These are phyloP conservation scores for Petrocephalus sullivani DNA, from an alignment of 2,797 vertebrate genomes.

Conservation along the genomic window DNA sequence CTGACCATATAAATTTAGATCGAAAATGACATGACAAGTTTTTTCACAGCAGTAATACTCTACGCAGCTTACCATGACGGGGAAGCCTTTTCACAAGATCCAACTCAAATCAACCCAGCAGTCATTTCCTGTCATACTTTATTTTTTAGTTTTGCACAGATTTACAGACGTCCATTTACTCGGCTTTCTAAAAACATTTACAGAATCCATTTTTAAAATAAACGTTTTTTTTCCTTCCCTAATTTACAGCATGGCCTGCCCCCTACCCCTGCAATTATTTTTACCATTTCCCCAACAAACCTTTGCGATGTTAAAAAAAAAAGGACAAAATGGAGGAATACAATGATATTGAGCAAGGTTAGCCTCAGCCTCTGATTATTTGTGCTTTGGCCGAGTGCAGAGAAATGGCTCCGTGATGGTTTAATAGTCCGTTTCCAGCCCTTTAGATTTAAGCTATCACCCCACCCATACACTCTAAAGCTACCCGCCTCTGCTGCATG, in stretches of 20 bases:
- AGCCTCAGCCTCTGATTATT: constrained; percentile 54
- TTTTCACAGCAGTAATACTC: background rate
- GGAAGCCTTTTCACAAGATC: background rate
- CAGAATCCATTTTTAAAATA: constrained; percentile 75
- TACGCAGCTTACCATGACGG: background rate
- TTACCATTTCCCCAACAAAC: constrained; percentile 34
- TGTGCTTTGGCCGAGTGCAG: constrained; percentile 64
- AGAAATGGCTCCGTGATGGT: constrained; percentile 24
- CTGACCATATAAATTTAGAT: background rate
- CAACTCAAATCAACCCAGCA: background rate
- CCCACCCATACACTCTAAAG: background rate
- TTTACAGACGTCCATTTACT: constrained; percentile 66
- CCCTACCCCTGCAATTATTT: background rate
- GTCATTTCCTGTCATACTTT: constrained; percentile 30
- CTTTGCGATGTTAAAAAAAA: constrained; percentile 46
- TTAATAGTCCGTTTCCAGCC: constrained; percentile 1
- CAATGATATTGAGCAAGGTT: constrained; percentile 18
- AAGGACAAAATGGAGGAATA: constrained; percentile 30
- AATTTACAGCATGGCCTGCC: constrained; percentile 61
- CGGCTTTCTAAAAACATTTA: constrained; percentile 73
- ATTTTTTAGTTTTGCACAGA: constrained; percentile 64
- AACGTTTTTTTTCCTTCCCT: constrained; percentile 68
- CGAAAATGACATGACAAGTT: background rate
- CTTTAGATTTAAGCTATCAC: background rate
- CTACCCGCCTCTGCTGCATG: background rate